These are phyloP conservation scores for Perizoma affinitatum DNA, from an alignment of 2,888 invertebrate species.

Conservation along the genomic window DNA sequence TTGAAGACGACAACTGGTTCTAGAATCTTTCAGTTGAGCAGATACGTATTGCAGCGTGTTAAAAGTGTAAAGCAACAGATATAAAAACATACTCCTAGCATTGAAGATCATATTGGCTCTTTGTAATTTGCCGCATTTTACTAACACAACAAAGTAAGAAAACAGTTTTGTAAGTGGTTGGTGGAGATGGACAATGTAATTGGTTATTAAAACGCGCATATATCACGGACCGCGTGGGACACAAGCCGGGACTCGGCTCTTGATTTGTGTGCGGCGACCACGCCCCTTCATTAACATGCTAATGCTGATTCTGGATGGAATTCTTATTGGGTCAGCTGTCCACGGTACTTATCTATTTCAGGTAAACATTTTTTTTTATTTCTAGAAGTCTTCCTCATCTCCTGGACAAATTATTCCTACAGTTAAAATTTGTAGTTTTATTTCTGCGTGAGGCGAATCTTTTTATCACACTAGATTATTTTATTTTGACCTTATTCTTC, in stretches of 20 bases:
- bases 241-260: slow-evolving; percentile 51
- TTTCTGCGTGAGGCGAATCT: too few relatives aligned
- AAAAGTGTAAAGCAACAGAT: background rate
- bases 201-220: slow-evolving; percentile 79
- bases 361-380: slow-evolving; percentile 2
- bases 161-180: slow-evolving; percentile 16
- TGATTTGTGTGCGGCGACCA: slow-evolving; percentile 61
- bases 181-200: slow-evolving; percentile 64
- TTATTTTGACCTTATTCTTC: too few relatives aligned
- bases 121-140: slow-evolving; percentile 24
- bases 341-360: slow-evolving; percentile 36
- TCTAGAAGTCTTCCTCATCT: background rate
- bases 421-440: too few relatives aligned
- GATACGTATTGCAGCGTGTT: too few relatives aligned
- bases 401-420: too few relatives aligned
- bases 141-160: slow-evolving; percentile 29
- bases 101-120: slow-evolving; percentile 2
- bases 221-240: slow-evolving; percentile 69
- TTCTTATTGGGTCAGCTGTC: slow-evolving; percentile 49
- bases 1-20: too few relatives aligned
- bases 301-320: slow-evolving; percentile 67
- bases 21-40: too few relatives aligned
- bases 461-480: too few relatives aligned
- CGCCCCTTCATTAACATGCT: slow-evolving; percentile 83
- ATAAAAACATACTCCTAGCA: background rate